Base-by-base conservation (phyloP, 2,888 invertebrate species). In the Harpagoxenus sublaevis region DNA sequence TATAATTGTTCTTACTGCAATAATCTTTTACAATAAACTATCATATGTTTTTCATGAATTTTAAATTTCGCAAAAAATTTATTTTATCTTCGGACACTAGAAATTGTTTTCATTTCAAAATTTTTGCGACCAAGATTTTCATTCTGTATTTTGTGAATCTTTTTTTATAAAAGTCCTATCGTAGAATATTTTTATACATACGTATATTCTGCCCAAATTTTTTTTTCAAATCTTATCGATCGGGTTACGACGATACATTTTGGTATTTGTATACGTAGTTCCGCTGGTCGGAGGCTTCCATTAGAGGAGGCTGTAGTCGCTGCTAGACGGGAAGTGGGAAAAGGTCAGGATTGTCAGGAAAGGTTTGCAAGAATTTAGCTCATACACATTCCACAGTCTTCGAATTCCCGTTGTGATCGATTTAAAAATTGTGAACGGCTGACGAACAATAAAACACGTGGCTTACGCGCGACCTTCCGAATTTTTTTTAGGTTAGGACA, bases 401-500 rank as follows among this genome's bases (percentile, higher is more conserved):
- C 31, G 6, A 48, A 9, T 68, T 68, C 9, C 45, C 48, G 9
- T 31, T 12, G 28, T 5, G 31, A 31, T 57, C 18, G 39, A 42
- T 12, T 18, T 5, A 60, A 53, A 42, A 73, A 6, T 57, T 28
- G 1, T 60, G 18, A 42, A 57, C 23, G 15, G 8, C 1, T 8
- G 28, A 12, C 39, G 18, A 73, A 3, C 6, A 28, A 42, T 60
- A 42, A 18, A 42, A 15, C 12, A 39, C 18, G 42, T 42, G 0
- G 8, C 9, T 28, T 8, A 18, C 10, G 23, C 28, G n/a, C 9
- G 5, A 0, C 1, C 3, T 57, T 9, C 0, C 3, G 9, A 48
- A 28, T 48, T 42, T 12, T 15, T 42, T 39, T 57, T 42, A 73
- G 73, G 73, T 73, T 73, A 73, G 42, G 28, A n/a, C 12, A 42